Evolutionary conservation across 2,113 vertebrate species (phyloP).

Genomic region (Daboia siamensis): DNA sequence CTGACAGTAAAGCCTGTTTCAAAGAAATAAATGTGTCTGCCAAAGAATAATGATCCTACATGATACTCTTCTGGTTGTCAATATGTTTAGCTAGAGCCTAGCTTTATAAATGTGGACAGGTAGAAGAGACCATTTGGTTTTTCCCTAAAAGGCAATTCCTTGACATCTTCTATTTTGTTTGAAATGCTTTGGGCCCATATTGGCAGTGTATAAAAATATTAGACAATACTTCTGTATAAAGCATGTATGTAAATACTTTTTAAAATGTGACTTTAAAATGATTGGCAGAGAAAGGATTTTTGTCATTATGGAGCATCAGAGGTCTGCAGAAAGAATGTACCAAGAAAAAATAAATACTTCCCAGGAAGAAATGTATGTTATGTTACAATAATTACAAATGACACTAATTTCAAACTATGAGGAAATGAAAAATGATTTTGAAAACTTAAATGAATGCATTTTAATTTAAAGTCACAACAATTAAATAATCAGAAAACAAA

Average conservation of each 20-base stretch:
- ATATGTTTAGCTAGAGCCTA: constrained; percentile 23
- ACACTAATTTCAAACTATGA: too few species aligned
- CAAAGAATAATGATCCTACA: constrained; percentile 29
- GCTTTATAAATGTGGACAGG: constrained; percentile 39
- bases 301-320: too few species aligned
- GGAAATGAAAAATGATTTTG: too few species aligned
- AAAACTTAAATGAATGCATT: too few species aligned
- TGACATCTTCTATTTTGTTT: constrained; percentile 50
- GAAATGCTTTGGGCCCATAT: constrained; percentile 18
- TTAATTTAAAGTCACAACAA: too few species aligned
- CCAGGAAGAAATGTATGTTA: too few species aligned
- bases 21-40: constrained; percentile 26
- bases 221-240: constrained; percentile 36
- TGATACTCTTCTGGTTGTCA: constrained; percentile 34
- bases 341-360: too few species aligned
- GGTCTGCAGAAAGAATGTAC: too few species aligned
- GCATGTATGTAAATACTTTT: constrained; percentile 21
- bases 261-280: too few species aligned
- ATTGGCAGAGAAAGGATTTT: too few species aligned
- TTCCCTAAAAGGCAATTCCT: constrained; percentile 29
- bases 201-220: constrained; percentile 21
- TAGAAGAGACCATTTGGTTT: constrained; percentile 57
- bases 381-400: too few species aligned
- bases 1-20: constrained; percentile 22
- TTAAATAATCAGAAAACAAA: too few species aligned